These are phyloP conservation scores for Limnephilus lunatus DNA, from an alignment of 2,888 invertebrate species.

Conservation along the genomic window DNA sequence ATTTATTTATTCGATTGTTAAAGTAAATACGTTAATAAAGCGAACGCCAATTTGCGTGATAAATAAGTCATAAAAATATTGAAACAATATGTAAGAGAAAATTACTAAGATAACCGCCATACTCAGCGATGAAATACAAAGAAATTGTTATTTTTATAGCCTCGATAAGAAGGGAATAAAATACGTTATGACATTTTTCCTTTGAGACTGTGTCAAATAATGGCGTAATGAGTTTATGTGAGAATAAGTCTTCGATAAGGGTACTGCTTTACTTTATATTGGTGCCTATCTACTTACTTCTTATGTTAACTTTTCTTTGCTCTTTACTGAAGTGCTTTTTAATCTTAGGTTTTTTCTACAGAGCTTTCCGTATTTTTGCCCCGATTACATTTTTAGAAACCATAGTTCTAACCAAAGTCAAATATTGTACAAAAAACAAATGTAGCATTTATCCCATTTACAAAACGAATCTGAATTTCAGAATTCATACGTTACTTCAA, in stretches of 20 bases:
- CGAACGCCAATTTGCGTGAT: constrained; percentile 32
- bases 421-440: too few species aligned
- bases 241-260: not conserved
- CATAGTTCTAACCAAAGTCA: too few species aligned
- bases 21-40: constrained; percentile 32
- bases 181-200: not conserved
- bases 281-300: not conserved
- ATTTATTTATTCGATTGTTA: constrained; percentile 40
- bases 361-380: too few species aligned
- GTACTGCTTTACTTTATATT: not conserved
- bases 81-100: constrained; percentile 37
- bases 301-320: not conserved
- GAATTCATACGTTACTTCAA: too few species aligned
- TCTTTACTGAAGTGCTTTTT: not conserved
- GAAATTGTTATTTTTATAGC: constrained; percentile 42
- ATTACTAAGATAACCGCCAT: constrained; percentile 15
- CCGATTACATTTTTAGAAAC: too few species aligned
- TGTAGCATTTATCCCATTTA: too few species aligned
- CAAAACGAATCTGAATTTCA: too few species aligned
- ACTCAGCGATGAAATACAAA: constrained; percentile 30
- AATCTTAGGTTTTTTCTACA: too few species aligned
- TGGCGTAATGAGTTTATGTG: not conserved
- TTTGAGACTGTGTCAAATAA: not conserved
- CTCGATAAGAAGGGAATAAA: constrained; percentile 7
- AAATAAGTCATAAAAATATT: constrained; percentile 24